phyloP scores from a whole-genome alignment of 1,140 invertebrate genomes.

The Drosophila miranda region DNA sequence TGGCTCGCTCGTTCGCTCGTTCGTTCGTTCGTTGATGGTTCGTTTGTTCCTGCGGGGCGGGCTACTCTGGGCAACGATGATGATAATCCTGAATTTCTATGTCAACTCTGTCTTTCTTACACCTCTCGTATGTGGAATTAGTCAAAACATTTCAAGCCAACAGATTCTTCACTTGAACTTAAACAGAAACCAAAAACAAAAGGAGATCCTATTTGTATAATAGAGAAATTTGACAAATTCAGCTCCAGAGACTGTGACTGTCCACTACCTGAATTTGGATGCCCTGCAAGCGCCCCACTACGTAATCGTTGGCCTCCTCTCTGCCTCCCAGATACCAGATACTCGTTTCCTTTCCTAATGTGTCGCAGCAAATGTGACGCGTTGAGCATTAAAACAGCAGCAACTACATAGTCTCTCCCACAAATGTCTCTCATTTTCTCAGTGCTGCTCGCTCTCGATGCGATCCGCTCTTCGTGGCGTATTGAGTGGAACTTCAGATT shows the following conservation, averaged over 20 bases:
- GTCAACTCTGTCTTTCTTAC: conserved; percentile 4
- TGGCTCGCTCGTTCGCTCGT: background rate
- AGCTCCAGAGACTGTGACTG: too few relatives aligned
- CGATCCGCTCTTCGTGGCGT: background rate
- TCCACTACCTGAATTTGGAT: background rate
- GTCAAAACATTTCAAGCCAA: too few relatives aligned
- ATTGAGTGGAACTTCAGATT: conserved; percentile 15
- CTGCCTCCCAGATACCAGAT: conserved; percentile 32
- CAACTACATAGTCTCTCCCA: conserved; percentile 8
- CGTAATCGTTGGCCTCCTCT: conserved; percentile 4
- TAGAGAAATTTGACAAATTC: too few relatives aligned
- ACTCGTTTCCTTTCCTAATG: conserved; percentile 77
- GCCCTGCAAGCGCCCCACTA: conserved; percentile 5
- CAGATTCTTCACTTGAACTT: too few relatives aligned
- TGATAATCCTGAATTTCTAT: conserved; percentile 19
- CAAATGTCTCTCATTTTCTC: background rate
- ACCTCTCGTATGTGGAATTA: background rate
- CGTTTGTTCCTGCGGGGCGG: conserved; percentile 18
- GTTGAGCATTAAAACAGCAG: conserved; percentile 64
- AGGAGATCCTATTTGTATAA: too few relatives aligned
- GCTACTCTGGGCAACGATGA: conserved; percentile 1
- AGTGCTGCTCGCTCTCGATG: background rate
- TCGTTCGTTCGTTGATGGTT: conserved; percentile 11
- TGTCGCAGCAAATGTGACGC: conserved; percentile 72
- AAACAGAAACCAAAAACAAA: too few relatives aligned